Percentiles rank a stretch among this genome's conserved stretches.
phyloP scores from a whole-genome alignment of 1,140 invertebrate genomes.

The Portunus trituberculatus region DNA sequence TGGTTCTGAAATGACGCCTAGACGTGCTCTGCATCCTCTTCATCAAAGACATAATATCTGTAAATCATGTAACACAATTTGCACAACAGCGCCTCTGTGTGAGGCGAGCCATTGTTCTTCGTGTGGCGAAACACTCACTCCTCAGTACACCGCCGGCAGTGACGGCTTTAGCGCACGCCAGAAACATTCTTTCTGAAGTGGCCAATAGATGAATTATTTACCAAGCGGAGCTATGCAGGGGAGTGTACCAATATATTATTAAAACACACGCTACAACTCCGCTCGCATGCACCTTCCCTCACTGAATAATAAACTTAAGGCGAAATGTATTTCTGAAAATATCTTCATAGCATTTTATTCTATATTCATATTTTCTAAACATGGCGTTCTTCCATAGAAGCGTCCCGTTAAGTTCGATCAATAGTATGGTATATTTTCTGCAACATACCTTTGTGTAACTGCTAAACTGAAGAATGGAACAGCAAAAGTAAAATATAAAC shows the following conservation, averaged over 20 bases:
- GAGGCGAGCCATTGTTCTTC: too few relatives aligned
- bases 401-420: neutral
- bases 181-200: neutral
- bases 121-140: too few relatives aligned
- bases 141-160: too few relatives aligned
- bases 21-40: too few relatives aligned
- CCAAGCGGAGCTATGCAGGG: neutral
- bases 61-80: too few relatives aligned
- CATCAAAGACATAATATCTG: too few relatives aligned
- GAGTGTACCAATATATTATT: neutral
- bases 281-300: neutral
- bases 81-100: too few relatives aligned
- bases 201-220: slow-evolving; percentile 24
- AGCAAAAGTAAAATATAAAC: neutral
- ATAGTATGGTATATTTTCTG: neutral
- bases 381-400: neutral
- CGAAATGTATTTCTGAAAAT: neutral
- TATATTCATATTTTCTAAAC: neutral
- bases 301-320: neutral
- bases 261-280: neutral
- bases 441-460: neutral
- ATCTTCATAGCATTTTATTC: neutral
- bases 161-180: neutral
- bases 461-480: neutral
- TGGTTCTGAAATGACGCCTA: too few relatives aligned